phyloP scores from a whole-genome alignment of 2,888 invertebrate genomes.

The Teinopalpus imperialis region DNA sequence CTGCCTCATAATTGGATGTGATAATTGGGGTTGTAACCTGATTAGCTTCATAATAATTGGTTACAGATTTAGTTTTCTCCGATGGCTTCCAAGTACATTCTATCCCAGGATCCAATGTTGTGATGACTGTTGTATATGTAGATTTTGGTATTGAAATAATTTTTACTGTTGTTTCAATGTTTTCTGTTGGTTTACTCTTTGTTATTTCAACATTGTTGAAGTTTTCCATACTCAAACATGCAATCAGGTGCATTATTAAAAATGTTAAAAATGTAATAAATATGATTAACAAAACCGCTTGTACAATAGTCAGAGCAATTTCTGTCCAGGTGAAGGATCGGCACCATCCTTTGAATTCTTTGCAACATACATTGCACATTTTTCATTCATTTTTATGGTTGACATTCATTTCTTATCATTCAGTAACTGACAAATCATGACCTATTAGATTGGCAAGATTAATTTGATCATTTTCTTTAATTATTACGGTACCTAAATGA shows the following conservation, averaged over 20 bases:
- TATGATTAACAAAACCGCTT: constrained; percentile 47
- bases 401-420: constrained; percentile 6
- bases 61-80: constrained; percentile 43
- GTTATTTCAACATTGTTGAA: neutral
- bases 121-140: neutral
- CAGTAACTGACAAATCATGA: constrained; percentile 38
- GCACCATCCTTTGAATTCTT: constrained; percentile 60
- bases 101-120: constrained; percentile 32
- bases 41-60: constrained; percentile 43
- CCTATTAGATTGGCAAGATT: constrained; percentile 7
- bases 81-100: constrained; percentile 63
- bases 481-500: constrained; percentile 5
- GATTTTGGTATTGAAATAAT: neutral
- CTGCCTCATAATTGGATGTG: neutral
- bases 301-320: constrained; percentile 44
- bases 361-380: constrained; percentile 60
- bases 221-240: constrained; percentile 36
- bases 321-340: constrained; percentile 63
- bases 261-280: constrained; percentile 52
- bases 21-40: neutral
- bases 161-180: neutral
- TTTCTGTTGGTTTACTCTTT: neutral
- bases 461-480: too few relatives aligned
- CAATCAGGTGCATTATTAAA: constrained; percentile 54
- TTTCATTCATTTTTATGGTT: constrained; percentile 29